Percentiles rank a stretch among this genome's conserved stretches.
Evolutionary conservation across 2,888 invertebrate species (phyloP).

Genomic region (Clepsis dumicolana): DNA sequence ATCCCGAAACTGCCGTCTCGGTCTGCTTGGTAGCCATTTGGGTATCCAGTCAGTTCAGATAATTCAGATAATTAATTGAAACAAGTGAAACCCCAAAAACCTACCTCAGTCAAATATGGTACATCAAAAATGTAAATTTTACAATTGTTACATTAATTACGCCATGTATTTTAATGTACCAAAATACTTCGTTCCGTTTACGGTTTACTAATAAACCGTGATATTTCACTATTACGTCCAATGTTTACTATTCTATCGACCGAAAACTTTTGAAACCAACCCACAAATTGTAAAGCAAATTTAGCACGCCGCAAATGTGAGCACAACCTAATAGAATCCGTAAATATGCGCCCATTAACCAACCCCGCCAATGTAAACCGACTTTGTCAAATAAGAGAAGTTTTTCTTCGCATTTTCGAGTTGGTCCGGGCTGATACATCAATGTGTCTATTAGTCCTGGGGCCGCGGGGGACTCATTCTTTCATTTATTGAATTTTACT

Average conservation of each 20-base stretch:
- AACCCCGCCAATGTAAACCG: slow-evolving; percentile 52
- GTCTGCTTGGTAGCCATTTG: no score
- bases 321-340: slow-evolving; percentile 54
- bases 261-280: background rate
- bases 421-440: slow-evolving; percentile 65
- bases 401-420: slow-evolving; percentile 44
- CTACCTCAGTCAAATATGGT: no score
- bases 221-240: no score
- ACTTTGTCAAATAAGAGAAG: slow-evolving; percentile 51
- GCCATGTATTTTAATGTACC: no score
- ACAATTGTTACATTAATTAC: no score
- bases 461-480: slow-evolving; percentile 68
- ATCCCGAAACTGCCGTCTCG: no score
- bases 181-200: no score
- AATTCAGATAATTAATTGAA: no score
- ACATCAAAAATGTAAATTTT: no score
- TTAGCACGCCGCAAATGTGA: slow-evolving; percentile 5
- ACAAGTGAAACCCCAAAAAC: no score
- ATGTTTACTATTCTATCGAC: background rate
- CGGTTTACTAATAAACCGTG: no score
- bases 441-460: slow-evolving; percentile 74
- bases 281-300: background rate
- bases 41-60: no score
- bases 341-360: slow-evolving; percentile 68
- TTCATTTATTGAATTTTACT: slow-evolving; percentile 76